These are phyloP conservation scores for Augiades crinisus DNA, from an alignment of 2,888 invertebrate species.

Conservation along the genomic window DNA sequence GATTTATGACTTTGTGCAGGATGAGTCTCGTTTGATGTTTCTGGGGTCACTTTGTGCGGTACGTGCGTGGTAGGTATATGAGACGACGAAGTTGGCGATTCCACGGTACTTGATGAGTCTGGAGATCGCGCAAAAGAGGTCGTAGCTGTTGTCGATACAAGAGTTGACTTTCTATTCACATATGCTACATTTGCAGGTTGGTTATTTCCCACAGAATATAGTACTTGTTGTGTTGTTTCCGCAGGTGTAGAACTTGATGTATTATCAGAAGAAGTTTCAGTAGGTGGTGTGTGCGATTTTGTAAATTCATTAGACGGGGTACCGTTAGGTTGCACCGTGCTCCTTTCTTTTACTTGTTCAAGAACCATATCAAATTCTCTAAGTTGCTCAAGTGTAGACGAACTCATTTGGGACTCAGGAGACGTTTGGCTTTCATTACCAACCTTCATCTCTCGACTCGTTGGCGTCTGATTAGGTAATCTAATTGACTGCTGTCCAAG, in stretches of 20 bases:
- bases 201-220: constrained; percentile 64
- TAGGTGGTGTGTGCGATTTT: constrained; percentile 48
- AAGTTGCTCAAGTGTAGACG: constrained; percentile 88
- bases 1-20: constrained; percentile 45
- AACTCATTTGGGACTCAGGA: constrained; percentile 84
- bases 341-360: constrained; percentile 90
- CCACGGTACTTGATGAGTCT: constrained; percentile 62
- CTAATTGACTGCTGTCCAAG: constrained; percentile 69
- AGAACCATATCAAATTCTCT: constrained; percentile 91
- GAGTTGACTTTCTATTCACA: constrained; percentile 65
- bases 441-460: constrained; percentile 51
- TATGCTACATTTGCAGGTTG: constrained; percentile 66
- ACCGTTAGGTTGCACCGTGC: constrained; percentile 81
- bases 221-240: constrained; percentile 58
- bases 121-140: constrained; percentile 64
- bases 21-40: constrained; percentile 45
- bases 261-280: constrained; percentile 55
- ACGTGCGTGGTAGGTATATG: constrained; percentile 43
- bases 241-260: constrained; percentile 45
- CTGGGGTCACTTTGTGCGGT: constrained; percentile 56
- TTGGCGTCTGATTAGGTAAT: constrained; percentile 58
- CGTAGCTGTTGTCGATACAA: constrained; percentile 51
- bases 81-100: constrained; percentile 61
- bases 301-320: constrained; percentile 44
- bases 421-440: constrained; percentile 58